Conservation (phyloP, 35 echinoderm and acorn worm genomes). For the Lytechinus variegatus region DNA sequence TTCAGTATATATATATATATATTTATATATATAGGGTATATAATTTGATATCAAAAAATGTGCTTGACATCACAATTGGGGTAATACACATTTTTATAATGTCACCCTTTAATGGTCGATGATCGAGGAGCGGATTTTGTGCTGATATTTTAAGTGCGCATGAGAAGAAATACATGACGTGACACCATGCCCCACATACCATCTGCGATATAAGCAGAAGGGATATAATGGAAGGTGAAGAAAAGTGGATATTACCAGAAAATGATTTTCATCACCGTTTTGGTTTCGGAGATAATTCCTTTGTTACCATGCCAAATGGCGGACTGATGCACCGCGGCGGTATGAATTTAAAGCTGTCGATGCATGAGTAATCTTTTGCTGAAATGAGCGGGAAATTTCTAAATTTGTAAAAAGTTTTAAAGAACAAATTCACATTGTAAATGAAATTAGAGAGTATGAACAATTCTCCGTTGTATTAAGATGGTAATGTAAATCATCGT, state of each 20-base stretch:
- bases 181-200: neutral
- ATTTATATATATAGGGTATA: too few species aligned
- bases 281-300: neutral
- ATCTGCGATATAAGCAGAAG: neutral
- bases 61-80: too few species aligned
- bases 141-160: neutral
- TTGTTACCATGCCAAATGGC: neutral
- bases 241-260: neutral
- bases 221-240: neutral
- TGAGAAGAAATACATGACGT: neutral
- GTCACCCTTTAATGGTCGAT: neutral
- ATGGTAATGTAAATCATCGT: too few species aligned
- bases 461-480: too few species aligned
- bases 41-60: too few species aligned
- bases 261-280: neutral
- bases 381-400: too few species aligned
- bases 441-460: too few species aligned
- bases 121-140: neutral
- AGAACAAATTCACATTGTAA: too few species aligned
- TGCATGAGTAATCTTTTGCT: neutral
- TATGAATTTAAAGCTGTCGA: neutral
- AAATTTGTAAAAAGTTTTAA: too few species aligned
- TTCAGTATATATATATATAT: too few species aligned
- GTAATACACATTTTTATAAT: neutral
- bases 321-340: neutral